Base-by-base conservation (phyloP, 2,797 vertebrate genomes). In the Xerus rutilus region DNA sequence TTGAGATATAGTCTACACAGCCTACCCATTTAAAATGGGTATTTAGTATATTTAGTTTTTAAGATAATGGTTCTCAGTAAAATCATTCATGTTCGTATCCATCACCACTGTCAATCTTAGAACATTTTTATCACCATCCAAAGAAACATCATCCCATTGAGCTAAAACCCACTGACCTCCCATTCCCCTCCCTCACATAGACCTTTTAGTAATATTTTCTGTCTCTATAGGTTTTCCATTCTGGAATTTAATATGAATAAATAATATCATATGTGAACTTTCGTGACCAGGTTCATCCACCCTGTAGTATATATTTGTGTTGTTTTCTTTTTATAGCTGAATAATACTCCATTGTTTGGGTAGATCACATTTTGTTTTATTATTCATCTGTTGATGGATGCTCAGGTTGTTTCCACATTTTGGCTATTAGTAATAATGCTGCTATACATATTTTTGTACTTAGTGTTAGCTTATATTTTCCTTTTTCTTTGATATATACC, bases 311-410 rank as follows among this genome's bases (percentile, higher is more conserved):
- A 15, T 10, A 20, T 35, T 20, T 35, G 69, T 8, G 9, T 18
- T 20, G 4, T 35, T 7, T 39, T 70, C 69, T 70, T 70, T 20
- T 39, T 35, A 43, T 13, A 47, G 28, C 30, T n/a, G 5, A n/a
- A 3, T n/a, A 47, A 23, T 7, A 5, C 43, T 2, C 43, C 18
- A 1, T 32, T 3, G 43, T n/a, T 14, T n/a, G 30, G 18, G 20
- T 14, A n/a, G 28, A 47, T 3, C 11, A 21, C 62, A n/a, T n/a
- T 84, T 83, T n/a, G 43, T 47, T 65, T 21, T 43, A n/a, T n/a
- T 39, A 62, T 47, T 65, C 21, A 4, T 25, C 59, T 69, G 39
- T 67, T 21, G 30, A 23, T 9, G 52, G 39, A 13, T 10, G 3
- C 62, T 47, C 7, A 1, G 28, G 18, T 65, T 15, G 10, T 20